Evolutionary conservation across 2,888 invertebrate genomes (phyloP).

Genomic region (Carcina quercana): DNA sequence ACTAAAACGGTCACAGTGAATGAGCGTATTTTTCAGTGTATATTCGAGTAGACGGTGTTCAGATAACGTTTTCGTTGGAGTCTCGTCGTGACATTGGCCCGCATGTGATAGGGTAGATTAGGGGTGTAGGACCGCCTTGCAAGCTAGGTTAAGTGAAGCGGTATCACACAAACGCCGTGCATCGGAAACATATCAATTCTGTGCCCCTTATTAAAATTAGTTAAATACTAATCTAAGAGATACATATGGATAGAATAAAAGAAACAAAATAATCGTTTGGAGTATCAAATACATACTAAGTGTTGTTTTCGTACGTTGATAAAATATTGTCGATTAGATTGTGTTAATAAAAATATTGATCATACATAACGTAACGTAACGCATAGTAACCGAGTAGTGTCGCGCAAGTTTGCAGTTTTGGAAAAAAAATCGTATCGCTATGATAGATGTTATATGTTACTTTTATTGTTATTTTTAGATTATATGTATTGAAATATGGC

Average conservation of each 20-base stretch:
- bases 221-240: constrained; percentile 71
- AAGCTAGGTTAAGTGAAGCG: constrained; percentile 72
- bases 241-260: constrained; percentile 68
- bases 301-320: constrained; percentile 64
- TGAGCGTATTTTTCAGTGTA: too few species aligned
- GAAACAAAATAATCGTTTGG: constrained; percentile 64
- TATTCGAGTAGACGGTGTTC: constrained; percentile 54
- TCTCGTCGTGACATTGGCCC: constrained; percentile 62
- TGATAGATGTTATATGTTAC: constrained; percentile 40
- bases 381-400: constrained; percentile 58
- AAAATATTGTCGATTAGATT: constrained; percentile 41
- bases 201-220: constrained; percentile 82
- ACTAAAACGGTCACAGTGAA: too few species aligned
- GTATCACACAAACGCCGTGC: constrained; percentile 79
- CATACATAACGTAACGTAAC: too few species aligned
- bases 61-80: constrained; percentile 31
- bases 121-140: constrained; percentile 71
- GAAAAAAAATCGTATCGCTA: constrained; percentile 34
- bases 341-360: constrained; percentile 34
- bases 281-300: constrained; percentile 70
- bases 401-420: constrained; percentile 52
- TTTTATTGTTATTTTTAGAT: constrained; percentile 55
- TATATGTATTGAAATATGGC: constrained; percentile 53
- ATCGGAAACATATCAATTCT: constrained; percentile 87
- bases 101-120: constrained; percentile 68